Conservation (phyloP, 2,888 invertebrate species). For the Brachypalpus laphriformis region DNA sequence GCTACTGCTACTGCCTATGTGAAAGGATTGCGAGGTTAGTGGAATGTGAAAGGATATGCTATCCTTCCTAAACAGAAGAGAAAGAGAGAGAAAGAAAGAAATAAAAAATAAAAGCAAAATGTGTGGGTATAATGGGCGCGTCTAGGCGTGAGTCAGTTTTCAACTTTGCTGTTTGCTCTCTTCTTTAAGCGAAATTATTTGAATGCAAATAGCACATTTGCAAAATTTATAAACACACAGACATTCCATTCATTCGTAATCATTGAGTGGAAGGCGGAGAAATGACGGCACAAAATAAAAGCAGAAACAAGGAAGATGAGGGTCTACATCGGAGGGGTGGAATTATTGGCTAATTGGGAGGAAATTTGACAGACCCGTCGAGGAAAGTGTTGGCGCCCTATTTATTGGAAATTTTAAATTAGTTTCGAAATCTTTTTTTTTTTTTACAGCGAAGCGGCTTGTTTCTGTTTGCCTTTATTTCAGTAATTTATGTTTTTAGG, state of each 20-base stretch:
- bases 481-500: neutral
- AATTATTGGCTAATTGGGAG: constrained; percentile 65
- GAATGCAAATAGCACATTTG: constrained; percentile 71
- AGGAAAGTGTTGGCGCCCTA: constrained; percentile 21
- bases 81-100: neutral
- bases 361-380: constrained; percentile 46
- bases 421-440: neutral
- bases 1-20: constrained; percentile 6
- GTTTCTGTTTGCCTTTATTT: neutral
- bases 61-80: constrained; percentile 40
- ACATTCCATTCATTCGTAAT: constrained; percentile 53
- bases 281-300: constrained; percentile 26
- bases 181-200: constrained; percentile 67
- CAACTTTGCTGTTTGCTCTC: constrained; percentile 61
- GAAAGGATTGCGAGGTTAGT: constrained; percentile 38
- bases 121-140: constrained; percentile 56
- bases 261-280: constrained; percentile 44
- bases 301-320: neutral
- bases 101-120: constrained; percentile 30
- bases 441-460: neutral
- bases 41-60: constrained; percentile 45
- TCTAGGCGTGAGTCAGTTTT: constrained; percentile 65
- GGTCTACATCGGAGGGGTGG: neutral
- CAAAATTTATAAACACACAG: constrained; percentile 68
- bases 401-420: constrained; percentile 32